Base-by-base conservation (phyloP, 2,888 invertebrate species). In the Aspidiotus rigidus region DNA sequence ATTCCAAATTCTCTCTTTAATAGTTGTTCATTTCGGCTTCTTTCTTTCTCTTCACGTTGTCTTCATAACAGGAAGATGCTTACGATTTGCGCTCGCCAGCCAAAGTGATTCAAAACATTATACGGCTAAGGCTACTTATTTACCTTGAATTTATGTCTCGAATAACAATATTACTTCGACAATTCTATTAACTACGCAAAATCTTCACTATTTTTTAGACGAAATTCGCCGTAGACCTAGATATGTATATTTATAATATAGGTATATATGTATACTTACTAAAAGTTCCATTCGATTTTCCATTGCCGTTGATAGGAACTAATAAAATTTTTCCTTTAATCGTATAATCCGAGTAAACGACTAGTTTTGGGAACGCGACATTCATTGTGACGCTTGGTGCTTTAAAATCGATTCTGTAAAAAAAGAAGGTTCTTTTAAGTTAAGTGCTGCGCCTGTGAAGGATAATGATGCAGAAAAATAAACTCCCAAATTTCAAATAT, bases 281-380 rank as follows among this genome's bases (percentile, higher is more conserved):
- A 10, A 75, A 71, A 13, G 71, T 72, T 49, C 75, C 73, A 64
- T 72, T 72, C 62, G 73, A 74, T 15, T 70, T 72, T 7, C 76
- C 76, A 40, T 73, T 72, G 28, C 76, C 76, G 64, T 72, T 72
- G 39, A 76, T 73, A 11, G 76, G 76, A 8, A 76, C 59, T 3
- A 75, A 67, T 17, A 75, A 70, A 57, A 76, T 71, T 71, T 74
- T 73, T 10, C 76, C 76, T 49, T 73, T 71, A 53, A 75, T 73
- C 11, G 72, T 72, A 64, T 76, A 76, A 13, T 72, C 71, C 0
- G 84, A 87, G 7, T 85, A 78, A 73, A 89, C 84, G 75, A 84
- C 83, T 76, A 88, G 53, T 8, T 5, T 9, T n/a, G 70, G 71
- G 11, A 72, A 70, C 49, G 42, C 10, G 15, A 72, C 15, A 28